These are phyloP conservation scores for Amazona vittata DNA, from an alignment of 2,113 vertebrate genomes.

Conservation along the genomic window DNA sequence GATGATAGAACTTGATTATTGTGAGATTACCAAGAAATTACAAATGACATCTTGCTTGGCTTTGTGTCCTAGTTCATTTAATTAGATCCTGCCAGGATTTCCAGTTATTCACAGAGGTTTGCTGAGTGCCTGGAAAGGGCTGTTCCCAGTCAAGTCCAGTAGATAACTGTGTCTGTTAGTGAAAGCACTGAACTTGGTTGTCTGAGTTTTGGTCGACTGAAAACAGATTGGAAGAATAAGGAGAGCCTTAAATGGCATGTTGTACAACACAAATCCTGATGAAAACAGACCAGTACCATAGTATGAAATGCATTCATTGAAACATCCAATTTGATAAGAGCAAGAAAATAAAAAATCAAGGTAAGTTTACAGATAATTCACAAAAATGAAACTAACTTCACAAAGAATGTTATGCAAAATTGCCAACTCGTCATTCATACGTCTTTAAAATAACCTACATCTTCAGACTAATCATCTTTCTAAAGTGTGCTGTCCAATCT, in stretches of 20 bases:
- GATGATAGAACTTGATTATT: background rate
- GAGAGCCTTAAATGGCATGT: background rate
- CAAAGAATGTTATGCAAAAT: background rate
- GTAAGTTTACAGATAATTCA: background rate
- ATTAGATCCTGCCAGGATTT: constrained; percentile 32
- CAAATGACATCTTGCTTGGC: background rate
- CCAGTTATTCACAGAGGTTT: constrained; percentile 27
- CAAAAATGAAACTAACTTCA: background rate
- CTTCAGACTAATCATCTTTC: background rate
- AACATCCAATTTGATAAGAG: background rate
- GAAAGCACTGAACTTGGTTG: background rate
- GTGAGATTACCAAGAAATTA: background rate
- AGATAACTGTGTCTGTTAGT: background rate
- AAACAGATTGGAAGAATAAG: background rate
- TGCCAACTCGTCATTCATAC: background rate
- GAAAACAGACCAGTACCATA: background rate
- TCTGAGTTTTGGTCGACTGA: background rate
- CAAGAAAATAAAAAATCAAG: background rate
- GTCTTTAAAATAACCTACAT: background rate
- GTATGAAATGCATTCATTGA: background rate
- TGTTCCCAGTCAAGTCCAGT: background rate
- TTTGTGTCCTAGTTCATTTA: background rate
- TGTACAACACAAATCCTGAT: background rate
- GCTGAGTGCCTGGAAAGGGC: background rate
- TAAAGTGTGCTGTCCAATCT: background rate